phyloP scores from a whole-genome alignment of 2,888 invertebrate genomes.

The Eristalinus aeneus region DNA sequence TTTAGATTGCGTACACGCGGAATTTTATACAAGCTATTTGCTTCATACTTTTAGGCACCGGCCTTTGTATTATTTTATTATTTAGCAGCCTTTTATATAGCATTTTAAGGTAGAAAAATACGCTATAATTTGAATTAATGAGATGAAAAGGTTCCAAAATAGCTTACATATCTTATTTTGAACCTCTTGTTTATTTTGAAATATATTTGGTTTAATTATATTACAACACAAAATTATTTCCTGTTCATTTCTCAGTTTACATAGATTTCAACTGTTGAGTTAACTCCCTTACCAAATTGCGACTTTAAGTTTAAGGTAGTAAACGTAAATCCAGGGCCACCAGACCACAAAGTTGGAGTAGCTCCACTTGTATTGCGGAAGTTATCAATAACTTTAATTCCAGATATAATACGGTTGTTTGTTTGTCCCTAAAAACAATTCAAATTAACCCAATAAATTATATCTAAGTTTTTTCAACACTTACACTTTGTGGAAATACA shows the following conservation, averaged over 20 bases:
- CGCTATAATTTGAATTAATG: too few relatives aligned
- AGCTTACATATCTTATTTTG: too few relatives aligned
- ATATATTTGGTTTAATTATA: background rate
- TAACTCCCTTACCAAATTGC: conserved; percentile 36
- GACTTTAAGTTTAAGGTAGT: conserved; percentile 43
- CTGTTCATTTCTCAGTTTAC: conserved; percentile 11
- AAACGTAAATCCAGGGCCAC: conserved; percentile 51
- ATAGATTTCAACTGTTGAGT: conserved; percentile 41
- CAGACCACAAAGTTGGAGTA: conserved; percentile 42
- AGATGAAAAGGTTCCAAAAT: too few relatives aligned
- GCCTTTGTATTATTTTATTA: too few relatives aligned
- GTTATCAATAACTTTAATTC: conserved; percentile 41
- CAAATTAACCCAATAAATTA: background rate
- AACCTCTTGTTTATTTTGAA: too few relatives aligned
- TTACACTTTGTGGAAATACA: conserved; percentile 41
- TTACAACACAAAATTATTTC: background rate
- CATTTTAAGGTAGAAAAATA: too few relatives aligned
- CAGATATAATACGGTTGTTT: conserved; percentile 36
- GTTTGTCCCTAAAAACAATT: conserved; percentile 34
- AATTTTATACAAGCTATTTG: too few relatives aligned
- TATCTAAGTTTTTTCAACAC: background rate
- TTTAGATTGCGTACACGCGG: too few relatives aligned
- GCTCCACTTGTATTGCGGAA: conserved; percentile 47
- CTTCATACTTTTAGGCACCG: background rate
- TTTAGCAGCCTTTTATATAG: too few relatives aligned